Evolutionary conservation across 2,888 invertebrate species (phyloP).

Genomic region (Amaurobius ferox): DNA sequence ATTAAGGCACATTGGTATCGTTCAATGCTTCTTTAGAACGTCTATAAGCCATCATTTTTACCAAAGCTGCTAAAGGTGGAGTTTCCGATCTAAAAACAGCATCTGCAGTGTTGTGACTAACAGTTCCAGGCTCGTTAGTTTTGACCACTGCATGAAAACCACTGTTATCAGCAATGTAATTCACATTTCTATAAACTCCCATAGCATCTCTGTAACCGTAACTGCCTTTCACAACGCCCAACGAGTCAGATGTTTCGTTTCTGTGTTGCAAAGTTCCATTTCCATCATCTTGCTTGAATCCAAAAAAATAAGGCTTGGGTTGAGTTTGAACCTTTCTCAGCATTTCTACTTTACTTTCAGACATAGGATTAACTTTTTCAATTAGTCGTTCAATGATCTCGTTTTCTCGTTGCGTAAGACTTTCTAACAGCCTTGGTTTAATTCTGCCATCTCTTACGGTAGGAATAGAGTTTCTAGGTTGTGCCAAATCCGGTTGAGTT

Average conservation of each 20-base stretch:
- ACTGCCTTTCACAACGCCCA: constrained; percentile 46
- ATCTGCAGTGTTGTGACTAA: constrained; percentile 46
- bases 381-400: constrained; percentile 22
- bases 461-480: background rate
- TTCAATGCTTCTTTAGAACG: background rate
- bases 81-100: constrained; percentile 36
- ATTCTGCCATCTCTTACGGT: constrained; percentile 45
- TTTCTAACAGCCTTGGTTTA: constrained; percentile 45
- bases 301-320: constrained; percentile 52
- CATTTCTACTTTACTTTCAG: constrained; percentile 31
- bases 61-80: constrained; percentile 35
- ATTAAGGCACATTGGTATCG: background rate
- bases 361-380: constrained; percentile 10
- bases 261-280: constrained; percentile 58
- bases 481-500: no score
- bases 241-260: constrained; percentile 45
- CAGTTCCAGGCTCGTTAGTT: constrained; percentile 64
- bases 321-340: constrained; percentile 19
- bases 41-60: constrained; percentile 44
- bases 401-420: constrained; percentile 9
- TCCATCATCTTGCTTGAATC: constrained; percentile 48
- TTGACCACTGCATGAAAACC: constrained; percentile 59
- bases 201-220: constrained; percentile 57
- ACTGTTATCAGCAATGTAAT: constrained; percentile 53
- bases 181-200: constrained; percentile 61